phyloP scores from a whole-genome alignment of 2,888 invertebrate species.

The Celastrina argiolus region DNA sequence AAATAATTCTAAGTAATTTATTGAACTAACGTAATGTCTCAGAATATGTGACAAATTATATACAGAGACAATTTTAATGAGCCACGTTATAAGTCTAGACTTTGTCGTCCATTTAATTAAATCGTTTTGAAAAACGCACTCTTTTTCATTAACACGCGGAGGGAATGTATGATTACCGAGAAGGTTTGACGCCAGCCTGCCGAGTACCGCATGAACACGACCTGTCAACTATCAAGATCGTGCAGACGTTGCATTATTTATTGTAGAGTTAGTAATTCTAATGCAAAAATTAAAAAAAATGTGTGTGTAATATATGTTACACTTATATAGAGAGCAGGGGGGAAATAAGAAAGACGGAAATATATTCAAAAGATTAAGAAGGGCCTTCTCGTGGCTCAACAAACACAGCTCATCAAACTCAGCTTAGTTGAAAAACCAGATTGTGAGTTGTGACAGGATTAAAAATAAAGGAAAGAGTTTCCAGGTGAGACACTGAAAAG shows the following conservation, averaged over 20 bases:
- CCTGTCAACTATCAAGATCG: neutral
- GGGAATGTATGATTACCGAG: conserved; percentile 9
- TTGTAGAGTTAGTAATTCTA: neutral
- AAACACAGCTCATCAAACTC: too few species aligned
- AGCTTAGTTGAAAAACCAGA: too few species aligned
- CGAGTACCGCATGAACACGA: neutral
- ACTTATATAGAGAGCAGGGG: too few species aligned
- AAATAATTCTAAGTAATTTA: neutral
- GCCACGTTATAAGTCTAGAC: conserved; percentile 20
- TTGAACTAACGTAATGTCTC: neutral
- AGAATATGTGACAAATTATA: neutral
- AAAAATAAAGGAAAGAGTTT: neutral
- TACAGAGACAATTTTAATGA: conserved; percentile 17
- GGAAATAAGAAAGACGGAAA: too few species aligned
- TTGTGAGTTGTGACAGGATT: neutral
- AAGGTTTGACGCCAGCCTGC: conserved; percentile 11
- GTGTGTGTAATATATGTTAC: neutral
- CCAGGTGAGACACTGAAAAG: too few species aligned
- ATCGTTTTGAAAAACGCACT: conserved; percentile 17
- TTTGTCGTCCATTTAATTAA: conserved; percentile 9
- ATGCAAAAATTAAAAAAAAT: neutral
- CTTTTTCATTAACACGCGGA: conserved; percentile 15
- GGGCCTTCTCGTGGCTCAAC: too few species aligned
- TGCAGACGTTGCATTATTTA: neutral
- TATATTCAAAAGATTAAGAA: too few species aligned